Base-by-base conservation (phyloP, 2,888 invertebrate species). In the Drosophila antonietae region DNA sequence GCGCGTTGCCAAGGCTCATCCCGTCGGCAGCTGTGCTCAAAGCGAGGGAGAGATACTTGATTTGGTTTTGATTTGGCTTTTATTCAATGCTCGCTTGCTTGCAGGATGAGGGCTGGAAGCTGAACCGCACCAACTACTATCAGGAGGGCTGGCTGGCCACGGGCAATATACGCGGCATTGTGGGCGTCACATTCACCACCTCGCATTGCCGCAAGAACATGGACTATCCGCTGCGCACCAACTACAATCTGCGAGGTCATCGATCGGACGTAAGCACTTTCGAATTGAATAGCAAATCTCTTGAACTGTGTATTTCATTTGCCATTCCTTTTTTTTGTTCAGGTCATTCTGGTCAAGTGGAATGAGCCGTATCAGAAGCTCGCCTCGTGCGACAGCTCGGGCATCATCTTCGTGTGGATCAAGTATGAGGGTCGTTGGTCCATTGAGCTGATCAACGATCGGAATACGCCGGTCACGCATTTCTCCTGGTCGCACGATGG, bases 401-500 rank as follows among this genome's bases (percentile, higher is more conserved):
- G 99, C 2, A 98, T 99, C 67, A 99, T 99, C 91, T 99, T 99
- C 93, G 99, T 99, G 33, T 99, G 99, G 99, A 98, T 99, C 91
- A 98, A 99, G 93, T 99, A 99, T 93, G 99, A 99, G 92, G 99
- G 98, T 47, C 95, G 99, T 51, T 99, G 99, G 99, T 98, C 98
- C 83, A 99, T 99, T 89, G 99, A 99, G 93, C 94, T 99, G 81
- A 99, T 99, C 93, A 99, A 99, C 93, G 99, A 99, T 93, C 94
- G 99, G 49, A 98, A 97, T 92, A 98, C 98, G 0, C 98, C 98
- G 51, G 98, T 99, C 72, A 98, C 98, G 20, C 98, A 99, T 93
- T 98, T 99, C 94, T 97, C 98, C 20, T 99, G 99, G 99, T 98
- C 98, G 0, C 99, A 99, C 92, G 99, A 99, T 93, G 99, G 99